phyloP scores from a whole-genome alignment of 2,888 invertebrate species.

The Leptopterna dolabrata region DNA sequence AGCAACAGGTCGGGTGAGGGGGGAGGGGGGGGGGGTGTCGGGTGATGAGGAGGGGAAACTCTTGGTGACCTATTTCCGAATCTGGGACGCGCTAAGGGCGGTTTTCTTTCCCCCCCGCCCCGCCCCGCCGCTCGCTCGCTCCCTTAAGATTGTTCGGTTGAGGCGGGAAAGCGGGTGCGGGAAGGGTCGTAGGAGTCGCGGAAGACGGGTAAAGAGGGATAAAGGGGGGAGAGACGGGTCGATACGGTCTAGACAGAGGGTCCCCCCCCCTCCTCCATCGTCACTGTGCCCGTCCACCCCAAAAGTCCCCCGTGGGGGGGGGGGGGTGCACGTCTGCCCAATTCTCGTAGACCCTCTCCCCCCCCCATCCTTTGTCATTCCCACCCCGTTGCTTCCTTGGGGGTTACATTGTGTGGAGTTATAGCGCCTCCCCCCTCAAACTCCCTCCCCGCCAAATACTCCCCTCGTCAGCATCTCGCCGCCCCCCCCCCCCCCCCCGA shows the following conservation, averaged over 20 bases:
- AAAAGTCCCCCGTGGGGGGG: neutral
- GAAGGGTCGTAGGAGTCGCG: neutral
- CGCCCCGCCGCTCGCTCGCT: neutral
- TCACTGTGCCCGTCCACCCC: neutral
- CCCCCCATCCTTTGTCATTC: neutral
- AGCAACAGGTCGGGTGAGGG: constrained; percentile 32
- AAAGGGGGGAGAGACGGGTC: constrained; percentile 29
- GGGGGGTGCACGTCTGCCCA: constrained; percentile 50
- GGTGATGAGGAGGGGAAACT: neutral
- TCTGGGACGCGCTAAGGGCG: constrained; percentile 50
- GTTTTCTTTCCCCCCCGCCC: constrained; percentile 23
- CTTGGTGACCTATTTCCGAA: constrained; percentile 52
- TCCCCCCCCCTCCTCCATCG: neutral
- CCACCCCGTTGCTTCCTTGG: neutral
- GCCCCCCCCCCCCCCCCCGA: neutral
- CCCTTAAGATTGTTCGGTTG: constrained; percentile 24
- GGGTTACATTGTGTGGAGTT: constrained; percentile 37
- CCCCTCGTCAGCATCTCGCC: neutral
- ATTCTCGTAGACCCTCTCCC: constrained; percentile 3
- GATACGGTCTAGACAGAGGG: constrained; percentile 48
- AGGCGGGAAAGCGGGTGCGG: neutral
- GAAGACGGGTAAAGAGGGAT: neutral
- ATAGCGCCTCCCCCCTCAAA: neutral
- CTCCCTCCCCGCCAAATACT: neutral
- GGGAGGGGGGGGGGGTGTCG: neutral